Percentiles rank a stretch among this genome's conserved stretches.
Conservation (phyloP, 2,888 invertebrate genomes). For the Agonopterix subpropinquella region DNA sequence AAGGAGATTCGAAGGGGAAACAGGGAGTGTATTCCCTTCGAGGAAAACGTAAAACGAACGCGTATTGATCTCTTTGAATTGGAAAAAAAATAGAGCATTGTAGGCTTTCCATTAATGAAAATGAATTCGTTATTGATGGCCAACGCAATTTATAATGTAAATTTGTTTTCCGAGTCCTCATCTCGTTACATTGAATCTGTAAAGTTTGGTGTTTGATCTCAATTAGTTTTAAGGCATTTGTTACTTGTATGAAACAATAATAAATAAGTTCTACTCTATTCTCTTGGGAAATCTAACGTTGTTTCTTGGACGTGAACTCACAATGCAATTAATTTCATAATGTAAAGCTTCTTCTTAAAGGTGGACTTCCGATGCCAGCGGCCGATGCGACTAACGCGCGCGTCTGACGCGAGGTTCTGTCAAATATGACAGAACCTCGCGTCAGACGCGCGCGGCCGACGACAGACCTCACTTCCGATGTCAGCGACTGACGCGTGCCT, state of each 20-base stretch:
- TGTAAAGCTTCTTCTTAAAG: no score
- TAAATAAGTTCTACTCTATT: not conserved
- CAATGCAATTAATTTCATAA: not conserved
- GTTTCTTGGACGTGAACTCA: not conserved
- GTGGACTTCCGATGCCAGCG: no score
- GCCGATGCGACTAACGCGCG: no score
- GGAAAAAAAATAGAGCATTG: conserved; percentile 19
- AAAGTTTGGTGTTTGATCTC: not conserved
- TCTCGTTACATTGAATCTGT: not conserved
- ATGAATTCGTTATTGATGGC: conserved; percentile 28
- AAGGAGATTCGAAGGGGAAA: not conserved
- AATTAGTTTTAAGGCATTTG: not conserved
- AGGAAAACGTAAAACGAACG: conserved; percentile 35
- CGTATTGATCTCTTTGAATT: conserved; percentile 24
- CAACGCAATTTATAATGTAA: conserved; percentile 2
- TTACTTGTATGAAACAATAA: not conserved
- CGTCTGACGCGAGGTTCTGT: no score
- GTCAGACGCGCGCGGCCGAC: no score
- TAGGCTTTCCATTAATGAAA: conserved; percentile 21
- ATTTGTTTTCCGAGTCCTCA: not conserved
- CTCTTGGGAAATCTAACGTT: conserved; percentile 7
- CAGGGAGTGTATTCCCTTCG: conserved; percentile 19
- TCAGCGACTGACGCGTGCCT: no score
- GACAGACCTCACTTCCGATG: no score
- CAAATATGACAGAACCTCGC: no score